phyloP scores from a whole-genome alignment of 2,113 vertebrate genomes.

The Amia ocellicauda region DNA sequence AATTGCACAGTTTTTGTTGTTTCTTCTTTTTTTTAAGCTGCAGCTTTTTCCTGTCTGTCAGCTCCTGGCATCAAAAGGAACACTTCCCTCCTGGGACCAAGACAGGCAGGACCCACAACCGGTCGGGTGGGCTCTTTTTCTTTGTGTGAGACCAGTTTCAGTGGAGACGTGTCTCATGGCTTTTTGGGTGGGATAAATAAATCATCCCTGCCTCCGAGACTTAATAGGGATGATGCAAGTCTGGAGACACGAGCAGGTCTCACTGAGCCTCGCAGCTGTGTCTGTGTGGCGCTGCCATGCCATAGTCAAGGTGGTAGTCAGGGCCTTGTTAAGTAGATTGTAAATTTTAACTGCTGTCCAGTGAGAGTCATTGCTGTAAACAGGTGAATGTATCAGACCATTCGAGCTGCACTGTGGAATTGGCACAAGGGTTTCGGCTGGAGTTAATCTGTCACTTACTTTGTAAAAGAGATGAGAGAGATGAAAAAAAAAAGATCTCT shows the following conservation, averaged over 20 bases:
- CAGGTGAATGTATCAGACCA: not conserved
- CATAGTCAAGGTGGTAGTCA: slow-evolving; percentile 28
- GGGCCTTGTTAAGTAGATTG: slow-evolving; percentile 37
- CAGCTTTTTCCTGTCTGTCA: slow-evolving; percentile 4
- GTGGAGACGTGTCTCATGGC: slow-evolving; percentile 40
- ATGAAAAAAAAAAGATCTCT: no score
- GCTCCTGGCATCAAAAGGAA: not conserved
- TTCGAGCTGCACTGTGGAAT: no score
- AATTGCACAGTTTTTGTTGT: not conserved
- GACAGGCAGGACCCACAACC: not conserved
- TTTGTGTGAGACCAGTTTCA: not conserved
- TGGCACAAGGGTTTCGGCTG: no score
- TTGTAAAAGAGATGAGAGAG: no score
- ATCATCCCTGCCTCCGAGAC: slow-evolving; percentile 40
- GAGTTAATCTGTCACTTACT: no score
- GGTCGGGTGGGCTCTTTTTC: not conserved
- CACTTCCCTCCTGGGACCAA: not conserved
- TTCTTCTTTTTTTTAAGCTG: not conserved
- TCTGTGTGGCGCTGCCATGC: slow-evolving; percentile 14
- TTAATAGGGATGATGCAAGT: slow-evolving; percentile 46
- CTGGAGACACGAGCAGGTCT: slow-evolving; percentile 27
- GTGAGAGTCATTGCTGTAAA: slow-evolving; percentile 25
- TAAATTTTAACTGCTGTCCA: slow-evolving; percentile 37
- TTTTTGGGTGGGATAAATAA: slow-evolving; percentile 48
- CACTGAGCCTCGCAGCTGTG: slow-evolving; percentile 17